These are phyloP conservation scores for Mesorhabditis sp. DNA, from an alignment of 2,888 invertebrate species.

Conservation along the genomic window DNA sequence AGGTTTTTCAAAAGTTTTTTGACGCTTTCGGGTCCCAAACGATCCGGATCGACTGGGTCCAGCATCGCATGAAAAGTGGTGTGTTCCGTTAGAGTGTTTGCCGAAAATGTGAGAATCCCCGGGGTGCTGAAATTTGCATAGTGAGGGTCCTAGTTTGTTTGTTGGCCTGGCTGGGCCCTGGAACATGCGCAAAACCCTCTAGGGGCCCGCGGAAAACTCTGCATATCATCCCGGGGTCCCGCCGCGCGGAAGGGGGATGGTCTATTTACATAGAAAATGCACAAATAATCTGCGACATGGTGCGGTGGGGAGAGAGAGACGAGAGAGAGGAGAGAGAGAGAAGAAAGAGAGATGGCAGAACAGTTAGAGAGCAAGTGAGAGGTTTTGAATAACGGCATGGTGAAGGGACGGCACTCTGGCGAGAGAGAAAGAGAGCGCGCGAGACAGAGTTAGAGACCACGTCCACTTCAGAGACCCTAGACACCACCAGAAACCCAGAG, in stretches of 20 bases:
- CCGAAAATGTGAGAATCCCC: too few relatives aligned
- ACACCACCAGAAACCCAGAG: too few relatives aligned
- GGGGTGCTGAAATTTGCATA: not conserved
- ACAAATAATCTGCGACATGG: not conserved
- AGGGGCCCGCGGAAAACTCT: not conserved
- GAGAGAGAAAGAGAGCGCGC: too few relatives aligned
- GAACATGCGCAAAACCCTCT: slow-evolving; percentile 5
- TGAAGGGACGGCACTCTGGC: not conserved
- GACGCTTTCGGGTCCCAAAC: too few relatives aligned
- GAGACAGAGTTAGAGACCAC: too few relatives aligned
- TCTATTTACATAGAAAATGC: slow-evolving; percentile 1
- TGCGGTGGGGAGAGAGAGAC: not conserved
- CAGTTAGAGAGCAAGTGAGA: not conserved
- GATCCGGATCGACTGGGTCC: too few relatives aligned
- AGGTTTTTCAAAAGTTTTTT: too few relatives aligned
- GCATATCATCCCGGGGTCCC: not conserved
- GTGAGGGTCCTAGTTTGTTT: not conserved
- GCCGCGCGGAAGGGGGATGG: too few relatives aligned
- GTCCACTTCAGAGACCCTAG: too few relatives aligned
- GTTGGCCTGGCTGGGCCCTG: not conserved
- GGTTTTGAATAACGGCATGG: not conserved
- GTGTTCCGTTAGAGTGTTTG: too few relatives aligned
- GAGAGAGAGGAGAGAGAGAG: not conserved
- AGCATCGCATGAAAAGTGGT: too few relatives aligned
- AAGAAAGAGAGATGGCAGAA: not conserved